Evolutionary conservation across 1,140 invertebrate species (phyloP), one percentile per base, ranked within the genome.

Genomic region (Brachionus asplanchnoidis): DNA sequence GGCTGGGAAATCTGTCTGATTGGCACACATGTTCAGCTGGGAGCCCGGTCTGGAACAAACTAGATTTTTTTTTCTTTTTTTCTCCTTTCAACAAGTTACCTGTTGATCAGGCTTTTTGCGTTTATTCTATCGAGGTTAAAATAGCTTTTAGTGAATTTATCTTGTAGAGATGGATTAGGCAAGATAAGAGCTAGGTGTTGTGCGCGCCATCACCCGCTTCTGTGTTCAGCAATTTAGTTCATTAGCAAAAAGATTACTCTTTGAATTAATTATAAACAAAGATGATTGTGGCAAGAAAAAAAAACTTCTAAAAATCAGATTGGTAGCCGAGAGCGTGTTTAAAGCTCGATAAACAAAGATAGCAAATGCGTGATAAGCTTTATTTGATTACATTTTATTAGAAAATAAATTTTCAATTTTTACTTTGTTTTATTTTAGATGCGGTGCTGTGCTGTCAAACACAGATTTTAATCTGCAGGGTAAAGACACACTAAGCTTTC

Each of bases 381-480:
- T 60, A 36, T 60, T 60, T 60, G 53, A 60, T 60, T 60, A 60
- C 53, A 60, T 60, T 60, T 60, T 60, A 60, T 60, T 60, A 60
- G 20, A 60, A 60, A 60, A 60, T 5, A 60, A 60, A 20, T 60
- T 23, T 60, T 36, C 0, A 36, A n/a, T 53, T 53, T 53, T 17
- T 53, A 6, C 46, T 14, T 53, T 53, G 5, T 17, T 53, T 53
- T 53, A 53, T 53, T 53, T 50, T 53, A 6, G 17, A 6, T 14
- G n/a, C n/a, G 7, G 17, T 53, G 4, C n/a, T 17, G 17, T 17
- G 14, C 32, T 36, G 32, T 60, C 17, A 60, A 23, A 60, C 6
- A 60, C 17, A 3, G 20, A 23, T 5, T 23, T 60, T 26, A 20
- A 23, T 8, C 17, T 60, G 53, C 0, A 60, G 20, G 9, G 17